Evolutionary conservation across 2,113 vertebrate species (phyloP), one percentile per base, ranked within the genome.

Genomic region (Elaphurus davidianus): DNA sequence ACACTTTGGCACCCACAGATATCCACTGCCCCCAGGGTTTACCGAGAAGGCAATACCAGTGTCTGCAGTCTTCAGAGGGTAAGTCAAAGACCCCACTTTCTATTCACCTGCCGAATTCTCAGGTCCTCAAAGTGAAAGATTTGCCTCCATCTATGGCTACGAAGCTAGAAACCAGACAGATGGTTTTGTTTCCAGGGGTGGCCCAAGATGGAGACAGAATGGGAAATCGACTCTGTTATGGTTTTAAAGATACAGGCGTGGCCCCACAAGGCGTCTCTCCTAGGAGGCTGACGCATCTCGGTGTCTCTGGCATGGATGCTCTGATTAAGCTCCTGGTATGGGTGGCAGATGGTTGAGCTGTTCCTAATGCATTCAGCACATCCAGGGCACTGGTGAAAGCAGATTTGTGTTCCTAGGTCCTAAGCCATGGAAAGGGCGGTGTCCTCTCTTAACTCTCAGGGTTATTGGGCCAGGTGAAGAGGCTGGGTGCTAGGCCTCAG

Each of bases 301-400:
- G 81, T 36, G 40, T 67, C 57, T 74, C 78, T 7, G 16, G 21
- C 28, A 7, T 21, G 71, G 93, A 93, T 92, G 59, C 95, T 97
- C 90, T 45, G 87, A 90, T 30, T n/a, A 91, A 87, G 87, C 87
- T 78, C n/a, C 92, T 71, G 16, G 55, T 5, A 7, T 10, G 25
- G 87, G 87, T 7, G 78, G 81, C 97, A 95, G 94, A 95, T 95
- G 97, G 90, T 57, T 76, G 16, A 71, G 97, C 57, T 28, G 15
- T 14, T 93, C 82, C 78, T 79, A 17, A 7, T 0, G 25, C 83
- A 57, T 57, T 45, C 1, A 14, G 87, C 45, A 25, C 1, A 9
- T 60, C 52, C 74, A 33, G 62, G 82, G 30, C 13, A 10, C 19
- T 15, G 16, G 27, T 57, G 33, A 90, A 50, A 91, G 60, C 4